Conservation (phyloP, 2,888 invertebrate species). For the Allacma fusca region DNA sequence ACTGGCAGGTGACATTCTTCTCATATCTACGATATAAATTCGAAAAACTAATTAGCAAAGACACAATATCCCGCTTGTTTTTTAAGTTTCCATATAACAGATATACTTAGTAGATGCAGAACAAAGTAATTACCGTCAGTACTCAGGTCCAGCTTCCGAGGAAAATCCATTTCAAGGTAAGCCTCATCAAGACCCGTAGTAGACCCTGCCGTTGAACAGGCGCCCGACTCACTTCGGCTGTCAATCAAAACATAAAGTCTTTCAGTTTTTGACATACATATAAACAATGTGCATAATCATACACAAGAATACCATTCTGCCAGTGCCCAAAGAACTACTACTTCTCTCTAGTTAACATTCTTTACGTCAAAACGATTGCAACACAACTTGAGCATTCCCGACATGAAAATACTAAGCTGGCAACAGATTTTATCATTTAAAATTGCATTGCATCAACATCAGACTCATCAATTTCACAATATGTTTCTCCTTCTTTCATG, state of each 20-base stretch:
- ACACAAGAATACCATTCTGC: too few relatives aligned
- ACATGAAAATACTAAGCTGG: neutral
- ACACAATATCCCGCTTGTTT: too few relatives aligned
- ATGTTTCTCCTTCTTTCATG: neutral
- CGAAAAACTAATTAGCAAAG: too few relatives aligned
- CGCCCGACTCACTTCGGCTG: constrained; percentile 58
- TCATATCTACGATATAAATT: constrained; percentile 47
- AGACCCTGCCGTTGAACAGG: constrained; percentile 58
- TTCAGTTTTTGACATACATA: neutral
- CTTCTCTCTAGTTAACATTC: too few relatives aligned
- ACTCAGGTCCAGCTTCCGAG: constrained; percentile 58
- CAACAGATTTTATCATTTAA: neutral
- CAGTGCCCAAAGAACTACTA: too few relatives aligned
- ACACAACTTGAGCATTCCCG: too few relatives aligned
- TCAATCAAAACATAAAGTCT: constrained; percentile 22
- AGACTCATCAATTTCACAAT: neutral
- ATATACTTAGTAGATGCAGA: neutral
- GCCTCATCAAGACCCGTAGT: constrained; percentile 58
- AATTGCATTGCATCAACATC: neutral
- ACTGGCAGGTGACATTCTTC: constrained; percentile 71
- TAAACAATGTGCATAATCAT: neutral
- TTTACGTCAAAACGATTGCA: too few relatives aligned
- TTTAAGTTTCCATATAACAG: neutral
- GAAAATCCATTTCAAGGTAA: constrained; percentile 61
- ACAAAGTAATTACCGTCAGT: constrained; percentile 54